These are phyloP conservation scores for Holcopasites calliopsidis DNA, from an alignment of 1,140 invertebrate genomes.

Conservation along the genomic window DNA sequence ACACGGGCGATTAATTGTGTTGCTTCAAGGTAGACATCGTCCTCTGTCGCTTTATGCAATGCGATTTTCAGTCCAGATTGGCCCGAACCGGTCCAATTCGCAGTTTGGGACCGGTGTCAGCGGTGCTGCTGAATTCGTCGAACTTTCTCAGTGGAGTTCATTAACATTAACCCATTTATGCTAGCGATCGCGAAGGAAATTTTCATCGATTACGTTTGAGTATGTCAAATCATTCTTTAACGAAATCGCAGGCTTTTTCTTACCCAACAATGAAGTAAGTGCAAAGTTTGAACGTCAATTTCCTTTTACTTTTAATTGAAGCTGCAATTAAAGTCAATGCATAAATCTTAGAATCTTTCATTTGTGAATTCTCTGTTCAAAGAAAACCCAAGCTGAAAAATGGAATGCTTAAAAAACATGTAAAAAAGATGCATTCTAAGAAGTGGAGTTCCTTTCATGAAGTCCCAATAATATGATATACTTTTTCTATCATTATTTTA, in stretches of 20 bases:
- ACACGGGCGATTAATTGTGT: slow-evolving; percentile 37
- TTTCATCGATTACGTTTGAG: slow-evolving; percentile 14
- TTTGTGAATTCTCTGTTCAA: too few species aligned
- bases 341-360: too few species aligned
- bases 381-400: too few species aligned
- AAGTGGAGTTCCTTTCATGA: too few species aligned
- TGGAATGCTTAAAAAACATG: too few species aligned
- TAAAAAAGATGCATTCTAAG: too few species aligned
- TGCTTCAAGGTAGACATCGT: slow-evolving; percentile 43
- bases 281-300: too few species aligned
- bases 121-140: slow-evolving; percentile 29
- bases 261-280: too few species aligned
- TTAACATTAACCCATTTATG: slow-evolving; percentile 49
- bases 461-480: too few species aligned
- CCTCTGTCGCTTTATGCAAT: slow-evolving; percentile 49
- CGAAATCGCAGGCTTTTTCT: not conserved
- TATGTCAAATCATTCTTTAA: not conserved
- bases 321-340: too few species aligned
- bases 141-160: slow-evolving; percentile 50
- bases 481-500: too few species aligned
- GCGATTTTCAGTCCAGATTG: slow-evolving; percentile 34
- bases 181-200: not conserved
- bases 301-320: too few species aligned
- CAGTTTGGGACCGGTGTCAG: slow-evolving; percentile 37
- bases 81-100: slow-evolving; percentile 53